Evolutionary conservation across 2,113 vertebrate species (phyloP).

Genomic region (Oophaga pumilio): DNA sequence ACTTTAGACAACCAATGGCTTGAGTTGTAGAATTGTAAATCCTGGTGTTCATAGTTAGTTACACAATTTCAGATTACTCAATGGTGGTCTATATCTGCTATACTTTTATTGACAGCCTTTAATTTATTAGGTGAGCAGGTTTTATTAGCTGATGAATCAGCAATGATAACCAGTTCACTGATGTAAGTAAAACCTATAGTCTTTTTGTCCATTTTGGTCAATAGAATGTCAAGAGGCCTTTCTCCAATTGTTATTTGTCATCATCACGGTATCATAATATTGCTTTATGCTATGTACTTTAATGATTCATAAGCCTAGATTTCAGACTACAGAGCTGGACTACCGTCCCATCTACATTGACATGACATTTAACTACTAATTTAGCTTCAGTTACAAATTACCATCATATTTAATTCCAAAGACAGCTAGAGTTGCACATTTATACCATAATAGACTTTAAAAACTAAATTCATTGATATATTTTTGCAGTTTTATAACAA

Average conservation of each 20-base stretch:
- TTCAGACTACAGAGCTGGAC: background rate
- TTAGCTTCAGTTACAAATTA: background rate
- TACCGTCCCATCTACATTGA: background rate
- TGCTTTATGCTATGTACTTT: background rate
- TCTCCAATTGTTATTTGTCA: background rate
- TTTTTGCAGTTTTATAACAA: constrained; percentile 11
- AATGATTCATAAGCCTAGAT: background rate
- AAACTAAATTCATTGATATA: background rate
- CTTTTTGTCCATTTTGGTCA: background rate
- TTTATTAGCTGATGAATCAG: background rate
- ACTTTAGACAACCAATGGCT: background rate
- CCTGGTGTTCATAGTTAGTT: background rate
- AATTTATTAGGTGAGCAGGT: background rate
- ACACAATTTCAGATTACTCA: no score
- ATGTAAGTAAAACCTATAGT: background rate
- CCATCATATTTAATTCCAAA: constrained; percentile 5
- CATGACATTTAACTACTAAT: background rate
- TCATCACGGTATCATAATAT: background rate
- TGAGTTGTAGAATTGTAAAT: background rate
- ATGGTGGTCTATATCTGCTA: background rate
- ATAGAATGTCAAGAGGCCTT: background rate
- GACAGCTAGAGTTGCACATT: constrained; percentile 31
- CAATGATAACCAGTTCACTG: background rate
- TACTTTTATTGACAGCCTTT: background rate
- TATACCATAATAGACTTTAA: background rate